These are phyloP conservation scores for Sternotherus odoratus DNA, from an alignment of 2,797 vertebrate genomes.

Conservation along the genomic window DNA sequence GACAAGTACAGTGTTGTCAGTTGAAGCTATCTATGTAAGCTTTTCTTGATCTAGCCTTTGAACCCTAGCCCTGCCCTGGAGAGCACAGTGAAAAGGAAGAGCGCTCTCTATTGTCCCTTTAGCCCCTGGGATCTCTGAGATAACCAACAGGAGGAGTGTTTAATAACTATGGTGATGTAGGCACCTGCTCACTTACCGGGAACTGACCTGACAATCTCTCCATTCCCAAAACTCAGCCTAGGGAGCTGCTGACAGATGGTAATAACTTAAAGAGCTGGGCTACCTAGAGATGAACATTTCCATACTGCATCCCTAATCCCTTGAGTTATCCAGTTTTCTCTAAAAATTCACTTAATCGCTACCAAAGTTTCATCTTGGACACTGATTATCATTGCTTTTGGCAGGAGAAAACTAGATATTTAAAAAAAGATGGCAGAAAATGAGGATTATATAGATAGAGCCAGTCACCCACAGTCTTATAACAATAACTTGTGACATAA, in stretches of 20 bases:
- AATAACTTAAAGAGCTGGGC: background rate
- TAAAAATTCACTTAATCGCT: background rate
- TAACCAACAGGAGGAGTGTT: background rate
- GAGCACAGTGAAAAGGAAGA: background rate
- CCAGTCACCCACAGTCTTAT: background rate
- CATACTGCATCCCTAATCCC: background rate
- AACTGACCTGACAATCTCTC: background rate
- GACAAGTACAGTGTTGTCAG: background rate
- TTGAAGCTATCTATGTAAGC: background rate
- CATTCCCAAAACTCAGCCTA: background rate
- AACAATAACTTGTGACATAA: constrained; percentile 53
- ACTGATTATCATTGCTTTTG: background rate
- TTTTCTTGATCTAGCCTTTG: background rate
- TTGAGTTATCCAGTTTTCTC: background rate
- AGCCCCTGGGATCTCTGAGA: background rate
- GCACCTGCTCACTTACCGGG: constrained; percentile 12
- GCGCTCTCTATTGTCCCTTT: background rate
- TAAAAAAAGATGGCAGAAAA: background rate
- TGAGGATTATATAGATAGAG: constrained; percentile 11
- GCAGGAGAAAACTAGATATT: background rate
- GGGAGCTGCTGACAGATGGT: background rate
- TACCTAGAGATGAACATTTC: background rate
- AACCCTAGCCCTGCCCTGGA: background rate
- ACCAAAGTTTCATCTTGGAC: background rate
- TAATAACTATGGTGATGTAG: constrained; percentile 9